phyloP scores from a whole-genome alignment of 1,140 invertebrate genomes.

The Megathymus violae region DNA sequence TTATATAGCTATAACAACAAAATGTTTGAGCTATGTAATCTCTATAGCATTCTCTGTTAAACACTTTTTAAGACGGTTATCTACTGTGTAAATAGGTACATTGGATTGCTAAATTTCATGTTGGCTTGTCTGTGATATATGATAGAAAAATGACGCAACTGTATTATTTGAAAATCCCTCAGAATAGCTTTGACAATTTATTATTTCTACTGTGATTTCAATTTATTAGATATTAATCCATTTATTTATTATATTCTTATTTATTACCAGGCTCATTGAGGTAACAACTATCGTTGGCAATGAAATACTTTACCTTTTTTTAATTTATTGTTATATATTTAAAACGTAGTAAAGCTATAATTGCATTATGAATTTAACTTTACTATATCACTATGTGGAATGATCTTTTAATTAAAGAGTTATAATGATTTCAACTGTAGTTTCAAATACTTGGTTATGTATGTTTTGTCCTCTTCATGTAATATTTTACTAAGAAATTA shows the following conservation, averaged over 20 bases:
- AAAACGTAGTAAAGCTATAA: too few relatives aligned
- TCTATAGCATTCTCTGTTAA: conserved; percentile 4
- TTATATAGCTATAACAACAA: conserved; percentile 14
- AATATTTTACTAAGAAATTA: background rate
- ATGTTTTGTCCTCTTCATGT: background rate
- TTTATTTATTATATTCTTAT: conserved; percentile 1
- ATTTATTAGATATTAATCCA: conserved; percentile 14
- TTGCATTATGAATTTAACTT: too few relatives aligned
- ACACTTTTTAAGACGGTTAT: conserved; percentile 28
- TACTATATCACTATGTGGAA: too few relatives aligned
- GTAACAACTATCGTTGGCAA: background rate
- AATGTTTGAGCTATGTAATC: conserved; percentile 17
- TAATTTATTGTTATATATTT: too few relatives aligned
- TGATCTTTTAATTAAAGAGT: too few relatives aligned
- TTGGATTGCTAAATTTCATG: conserved; percentile 67
- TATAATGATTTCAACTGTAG: background rate
- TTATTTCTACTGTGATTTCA: conserved; percentile 11
- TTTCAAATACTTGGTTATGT: background rate
- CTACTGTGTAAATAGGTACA: conserved; percentile 51
- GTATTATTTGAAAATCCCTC: conserved; percentile 39
- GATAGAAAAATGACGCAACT: conserved; percentile 62
- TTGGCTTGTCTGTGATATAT: conserved; percentile 80
- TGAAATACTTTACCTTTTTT: too few relatives aligned
- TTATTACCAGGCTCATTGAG: too few relatives aligned
- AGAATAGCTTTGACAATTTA: conserved; percentile 25